Percentiles rank a stretch among this genome's conserved stretches.
Evolutionary conservation across 2,113 vertebrate genomes (phyloP).

Genomic region (Narcine bancroftii): DNA sequence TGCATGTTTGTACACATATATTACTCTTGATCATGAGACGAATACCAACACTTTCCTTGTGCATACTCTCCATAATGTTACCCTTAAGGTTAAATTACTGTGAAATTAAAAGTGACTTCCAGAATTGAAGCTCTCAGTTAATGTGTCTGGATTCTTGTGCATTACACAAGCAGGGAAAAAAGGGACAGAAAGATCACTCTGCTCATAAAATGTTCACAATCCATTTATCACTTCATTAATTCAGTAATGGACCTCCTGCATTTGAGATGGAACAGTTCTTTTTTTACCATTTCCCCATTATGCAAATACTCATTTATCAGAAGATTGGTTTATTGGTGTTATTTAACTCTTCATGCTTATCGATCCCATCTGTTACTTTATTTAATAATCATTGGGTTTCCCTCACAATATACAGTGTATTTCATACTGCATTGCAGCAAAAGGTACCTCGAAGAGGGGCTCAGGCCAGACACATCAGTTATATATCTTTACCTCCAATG

Average conservation of each 20-base stretch:
- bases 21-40: neutral
- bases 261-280: neutral
- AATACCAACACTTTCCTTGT: neutral
- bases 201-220: constrained; percentile 7
- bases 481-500: too few species aligned
- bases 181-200: constrained; percentile 24
- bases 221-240: constrained; percentile 34
- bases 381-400: neutral
- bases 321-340: neutral
- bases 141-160: neutral
- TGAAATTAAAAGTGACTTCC: constrained; percentile 4
- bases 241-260: neutral
- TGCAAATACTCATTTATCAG: constrained; percentile 21
- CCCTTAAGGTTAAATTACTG: neutral
- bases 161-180: constrained; percentile 5
- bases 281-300: constrained; percentile 19
- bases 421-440: neutral
- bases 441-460: too few species aligned
- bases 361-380: constrained; percentile 26
- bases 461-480: too few species aligned
- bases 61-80: neutral
- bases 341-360: constrained; percentile 32
- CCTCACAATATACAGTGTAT: neutral
- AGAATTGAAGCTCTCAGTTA: neutral
- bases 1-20: neutral